Conservation (phyloP, 2,797 vertebrate species). For the Balearica regulorum region DNA sequence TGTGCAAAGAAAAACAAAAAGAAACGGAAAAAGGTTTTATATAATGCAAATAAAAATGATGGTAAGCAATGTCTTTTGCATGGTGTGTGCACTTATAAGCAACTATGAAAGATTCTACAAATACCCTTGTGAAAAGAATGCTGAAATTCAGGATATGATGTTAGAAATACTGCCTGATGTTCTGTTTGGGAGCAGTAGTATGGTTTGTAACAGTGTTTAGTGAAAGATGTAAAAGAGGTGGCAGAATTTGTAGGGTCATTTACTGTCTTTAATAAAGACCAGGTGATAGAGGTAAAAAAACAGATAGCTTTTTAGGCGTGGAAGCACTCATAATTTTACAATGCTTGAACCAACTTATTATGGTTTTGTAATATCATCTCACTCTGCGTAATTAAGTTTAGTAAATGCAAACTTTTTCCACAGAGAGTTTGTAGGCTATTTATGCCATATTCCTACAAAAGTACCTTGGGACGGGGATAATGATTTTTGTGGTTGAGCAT, state of each 20-base stretch:
- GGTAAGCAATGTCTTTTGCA: constrained; percentile 74
- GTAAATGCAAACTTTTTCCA: background rate
- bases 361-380: background rate
- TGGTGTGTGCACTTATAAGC: background rate
- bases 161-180: background rate
- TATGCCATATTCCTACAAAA: background rate
- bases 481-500: background rate
- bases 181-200: background rate
- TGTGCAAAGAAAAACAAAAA: constrained; percentile 99
- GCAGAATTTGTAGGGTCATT: background rate
- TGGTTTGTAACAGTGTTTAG: background rate
- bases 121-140: background rate
- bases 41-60: constrained; percentile 92
- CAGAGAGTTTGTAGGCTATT: background rate
- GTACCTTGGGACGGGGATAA: background rate
- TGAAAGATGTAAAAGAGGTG: background rate
- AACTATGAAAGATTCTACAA: background rate
- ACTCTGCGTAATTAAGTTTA: background rate
- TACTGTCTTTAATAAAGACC: background rate
- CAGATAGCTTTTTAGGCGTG: background rate
- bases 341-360: background rate
- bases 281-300: background rate
- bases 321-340: background rate
- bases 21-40: constrained; percentile 94
- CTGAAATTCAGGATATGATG: background rate